Base-by-base conservation (phyloP, 2,797 vertebrate genomes). In the Pseudochirops corinnae region DNA sequence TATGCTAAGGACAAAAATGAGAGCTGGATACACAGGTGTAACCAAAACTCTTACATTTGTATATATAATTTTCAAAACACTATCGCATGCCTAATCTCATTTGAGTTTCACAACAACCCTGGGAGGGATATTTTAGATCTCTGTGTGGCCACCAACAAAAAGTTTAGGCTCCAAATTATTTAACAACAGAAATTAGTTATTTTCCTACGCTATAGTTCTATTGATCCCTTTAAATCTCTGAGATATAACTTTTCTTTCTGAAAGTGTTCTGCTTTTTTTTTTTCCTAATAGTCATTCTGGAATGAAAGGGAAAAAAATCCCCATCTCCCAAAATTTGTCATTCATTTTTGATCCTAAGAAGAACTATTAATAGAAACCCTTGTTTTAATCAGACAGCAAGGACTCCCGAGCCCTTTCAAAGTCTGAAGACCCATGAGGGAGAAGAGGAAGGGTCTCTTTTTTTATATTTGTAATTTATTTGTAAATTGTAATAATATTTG, bases 291-390 rank as follows among this genome's bases (percentile, higher is more conserved):
- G 90, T 57, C 46, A 12, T 50, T 52, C 62, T 94, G 52, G 90
- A 93, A 58, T 26, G 90, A 67, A 92, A 82, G 46, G 74, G 14
- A 91, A 91, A 92, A 53, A 28, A 33, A 29, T 13, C 7, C 29
- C 4, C n/a, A 39, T 18, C 18, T 82, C 18, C 7, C 90, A 67
- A 95, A 46, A 7, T 33, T 39, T 91, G 93, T 46, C 94, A 94
- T 95, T 94, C 91, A 96, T 60, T 92, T 74, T 94, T 53, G 55
- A 56, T 90, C 53, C 91, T 62, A 94, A 93, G 94, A 95, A 90
- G 56, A 90, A 82, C 90, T 74, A 33, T 56, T 93, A 93, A 74
- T 28, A n/a, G 82, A 92, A 94, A 18, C 50, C 39, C 74, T 31
- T 67, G n/a, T 60, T 94, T 28, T 46, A 52, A 62, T 16, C n/a